Evolutionary conservation across 2,113 vertebrate genomes (phyloP), one percentile per base, ranked within the genome.

Genomic region (Xenopus laevis): DNA sequence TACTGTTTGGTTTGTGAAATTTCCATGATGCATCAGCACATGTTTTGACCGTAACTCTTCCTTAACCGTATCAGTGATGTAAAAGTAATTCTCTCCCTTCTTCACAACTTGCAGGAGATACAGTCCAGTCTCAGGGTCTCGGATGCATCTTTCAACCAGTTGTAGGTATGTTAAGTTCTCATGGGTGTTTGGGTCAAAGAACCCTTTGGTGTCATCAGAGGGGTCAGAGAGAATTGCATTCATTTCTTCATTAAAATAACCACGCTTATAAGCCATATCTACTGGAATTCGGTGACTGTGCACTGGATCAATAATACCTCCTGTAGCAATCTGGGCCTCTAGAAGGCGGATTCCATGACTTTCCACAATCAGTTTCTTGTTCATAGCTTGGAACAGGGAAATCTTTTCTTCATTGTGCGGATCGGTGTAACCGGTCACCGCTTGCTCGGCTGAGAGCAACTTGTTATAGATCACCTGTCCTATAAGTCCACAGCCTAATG

Each of bases 341-440:
- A 93, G 86, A n/a, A 93, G 84, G 46, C 46, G 86, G 47, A 87
- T 65, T 68, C 88, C 91, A 0, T 93, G 91, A 53, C 87, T 82
- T 3, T 81, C 79, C 20, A 91, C 82, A 0, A 93, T 88, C 10
- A 92, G 83, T 0, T 74, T 88, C 33, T 82, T 83, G 23, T 88
- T 82, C 90, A 92, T 89, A 30, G 91, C 91, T 61, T 93, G 88
- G 0, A 93, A 92, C 0, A 93, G 87, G 0, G 91, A 93, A 72
- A 91, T 87, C 0, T 53, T 78, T 10, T 84, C 72, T 7, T 85
- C 85, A 0, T 85, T 83, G 80, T 88, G 89, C 13, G 88, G 90
- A 46, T 93, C 82, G 0, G 73, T 87, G 78, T 92, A 93, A 45
- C 91, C 91, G 0, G 91, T 91, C 47, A 92, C 89, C 0, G 91